Conservation (phyloP, 2,888 invertebrate species). For the Cosmia trapezina region DNA sequence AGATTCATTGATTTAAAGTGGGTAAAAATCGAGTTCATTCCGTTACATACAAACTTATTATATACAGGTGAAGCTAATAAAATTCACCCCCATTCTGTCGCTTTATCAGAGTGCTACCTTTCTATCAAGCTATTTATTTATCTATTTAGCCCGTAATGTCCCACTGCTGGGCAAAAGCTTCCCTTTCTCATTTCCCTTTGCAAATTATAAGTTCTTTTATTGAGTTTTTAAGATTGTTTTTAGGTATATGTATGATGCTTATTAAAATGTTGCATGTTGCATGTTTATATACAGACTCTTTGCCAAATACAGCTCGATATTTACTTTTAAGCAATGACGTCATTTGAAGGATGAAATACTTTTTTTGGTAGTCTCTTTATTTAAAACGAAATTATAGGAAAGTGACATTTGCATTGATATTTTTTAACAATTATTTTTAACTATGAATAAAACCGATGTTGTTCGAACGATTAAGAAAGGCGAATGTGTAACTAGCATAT, state of each 20-base stretch:
- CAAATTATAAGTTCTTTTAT: neutral
- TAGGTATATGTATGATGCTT: neutral
- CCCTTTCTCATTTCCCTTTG: no score
- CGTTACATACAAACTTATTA: no score
- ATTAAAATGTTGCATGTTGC: neutral
- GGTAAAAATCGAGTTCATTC: no score
- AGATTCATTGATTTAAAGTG: no score
- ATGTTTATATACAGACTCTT: conserved; percentile 7
- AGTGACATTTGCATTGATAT: conserved; percentile 41
- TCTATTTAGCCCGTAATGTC: no score
- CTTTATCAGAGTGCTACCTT: no score
- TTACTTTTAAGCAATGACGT: conserved; percentile 2
- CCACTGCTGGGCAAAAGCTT: neutral
- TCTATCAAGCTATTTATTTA: no score
- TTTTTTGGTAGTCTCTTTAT: conserved; percentile 1
- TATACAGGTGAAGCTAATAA: no score
- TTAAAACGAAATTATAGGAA: conserved; percentile 30
- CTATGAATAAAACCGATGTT: conserved; percentile 73
- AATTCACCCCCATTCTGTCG: no score
- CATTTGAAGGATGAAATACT: neutral
- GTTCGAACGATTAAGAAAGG: conserved; percentile 66
- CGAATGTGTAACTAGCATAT: conserved; percentile 79
- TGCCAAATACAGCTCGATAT: neutral
- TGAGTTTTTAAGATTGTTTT: no score
- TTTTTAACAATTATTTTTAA: conserved; percentile 34